A percentile compares a stretch with the other conserved stretches of the same genome.
Evolutionary conservation across 2,888 invertebrate genomes (phyloP).

Genomic region (Emmelina monodactyla): DNA sequence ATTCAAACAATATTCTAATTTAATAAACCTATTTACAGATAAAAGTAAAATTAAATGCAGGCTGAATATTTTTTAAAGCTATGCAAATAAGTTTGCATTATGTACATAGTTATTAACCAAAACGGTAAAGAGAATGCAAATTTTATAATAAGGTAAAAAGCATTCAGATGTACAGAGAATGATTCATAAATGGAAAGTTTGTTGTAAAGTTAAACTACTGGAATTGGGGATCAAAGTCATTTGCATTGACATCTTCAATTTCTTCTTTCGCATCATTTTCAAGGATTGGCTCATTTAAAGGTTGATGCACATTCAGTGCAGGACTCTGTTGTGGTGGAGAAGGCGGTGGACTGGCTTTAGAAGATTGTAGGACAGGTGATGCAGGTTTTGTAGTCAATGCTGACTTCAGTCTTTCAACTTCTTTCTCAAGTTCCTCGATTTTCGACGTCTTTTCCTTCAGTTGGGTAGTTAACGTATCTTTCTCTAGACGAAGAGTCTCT

Average conservation of each 20-base stretch:
- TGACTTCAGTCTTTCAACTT: slow-evolving; percentile 37
- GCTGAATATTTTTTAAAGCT: no score
- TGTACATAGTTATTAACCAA: no score
- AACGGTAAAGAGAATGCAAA: no score
- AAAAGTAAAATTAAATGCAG: no score
- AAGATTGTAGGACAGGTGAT: slow-evolving; percentile 26
- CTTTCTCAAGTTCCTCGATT: slow-evolving; percentile 47
- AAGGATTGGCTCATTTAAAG: slow-evolving; percentile 42
- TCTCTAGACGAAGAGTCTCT: slow-evolving; percentile 51
- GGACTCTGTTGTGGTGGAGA: slow-evolving; percentile 46
- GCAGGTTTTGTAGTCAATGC: slow-evolving; percentile 44
- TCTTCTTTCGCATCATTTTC: slow-evolving; percentile 60
- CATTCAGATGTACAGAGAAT: no score
- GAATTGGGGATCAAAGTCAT: slow-evolving; percentile 43
- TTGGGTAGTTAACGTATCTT: slow-evolving; percentile 44
- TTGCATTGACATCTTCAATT: slow-evolving; percentile 52
- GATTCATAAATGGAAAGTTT: no score
- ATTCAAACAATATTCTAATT: no score
- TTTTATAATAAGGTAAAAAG: no score
- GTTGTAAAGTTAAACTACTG: no score
- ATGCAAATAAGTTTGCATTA: no score
- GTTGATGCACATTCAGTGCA: slow-evolving; percentile 37
- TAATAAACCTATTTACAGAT: no score
- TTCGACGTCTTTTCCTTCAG: slow-evolving; percentile 42
- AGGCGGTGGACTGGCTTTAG: slow-evolving; percentile 46